Evolutionary conservation across 2,113 vertebrate genomes (phyloP).

Genomic region (Sphyrna mokarran): DNA sequence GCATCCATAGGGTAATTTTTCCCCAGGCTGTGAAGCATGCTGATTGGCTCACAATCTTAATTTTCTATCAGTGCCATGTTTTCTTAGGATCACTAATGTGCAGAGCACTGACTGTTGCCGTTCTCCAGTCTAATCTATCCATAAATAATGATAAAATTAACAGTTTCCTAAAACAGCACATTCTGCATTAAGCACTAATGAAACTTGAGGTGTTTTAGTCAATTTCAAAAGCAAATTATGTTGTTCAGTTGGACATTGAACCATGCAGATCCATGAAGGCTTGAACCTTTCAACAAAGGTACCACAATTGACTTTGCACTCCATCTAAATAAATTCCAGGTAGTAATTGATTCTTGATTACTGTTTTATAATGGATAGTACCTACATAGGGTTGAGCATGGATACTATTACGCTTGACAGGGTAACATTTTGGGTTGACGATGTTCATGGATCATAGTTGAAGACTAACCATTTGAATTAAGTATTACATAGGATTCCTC

Average conservation of each 20-base stretch:
- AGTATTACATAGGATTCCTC: background rate
- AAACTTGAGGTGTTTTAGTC: background rate
- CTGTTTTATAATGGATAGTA: background rate
- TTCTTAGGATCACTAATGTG: too few species aligned
- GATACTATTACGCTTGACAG: background rate
- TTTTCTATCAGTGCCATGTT: too few species aligned
- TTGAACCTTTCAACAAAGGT: background rate
- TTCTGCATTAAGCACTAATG: background rate
- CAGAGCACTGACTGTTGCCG: too few species aligned
- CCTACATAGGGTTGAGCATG: background rate
- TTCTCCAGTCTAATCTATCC: too few species aligned
- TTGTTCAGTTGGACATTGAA: background rate
- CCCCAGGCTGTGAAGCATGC: too few species aligned
- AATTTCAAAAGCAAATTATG: background rate
- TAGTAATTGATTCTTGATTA: background rate
- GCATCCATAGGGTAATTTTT: too few species aligned
- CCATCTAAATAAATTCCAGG: background rate
- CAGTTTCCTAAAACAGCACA: background rate
- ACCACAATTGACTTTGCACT: background rate
- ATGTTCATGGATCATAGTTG: background rate
- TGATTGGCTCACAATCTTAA: too few species aligned
- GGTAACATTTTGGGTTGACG: background rate
- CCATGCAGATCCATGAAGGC: background rate
- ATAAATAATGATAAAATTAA: too few species aligned
- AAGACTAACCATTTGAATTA: background rate